Evolutionary conservation across 2,888 invertebrate genomes (phyloP), one percentile per base, ranked within the genome.

Genomic region (Drosophila setosimentum): DNA sequence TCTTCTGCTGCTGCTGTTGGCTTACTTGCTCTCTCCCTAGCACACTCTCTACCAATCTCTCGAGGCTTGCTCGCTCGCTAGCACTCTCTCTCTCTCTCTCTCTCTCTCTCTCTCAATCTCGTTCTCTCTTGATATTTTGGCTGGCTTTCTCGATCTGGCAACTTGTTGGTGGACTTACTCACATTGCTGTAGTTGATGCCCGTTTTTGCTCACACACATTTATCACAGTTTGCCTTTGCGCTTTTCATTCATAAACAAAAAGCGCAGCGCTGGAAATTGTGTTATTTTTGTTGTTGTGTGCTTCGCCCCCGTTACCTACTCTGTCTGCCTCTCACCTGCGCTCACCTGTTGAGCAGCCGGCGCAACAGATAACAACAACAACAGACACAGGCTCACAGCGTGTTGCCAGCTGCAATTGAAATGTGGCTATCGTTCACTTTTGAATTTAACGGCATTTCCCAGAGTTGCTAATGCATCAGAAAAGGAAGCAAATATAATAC

Each of bases 211-310:
- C 68, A 75, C 89, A 80, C 74, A 71, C 71, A 63, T 84, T 88
- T 84, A 84, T 89, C 84, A 78, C 60, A 33, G 61, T 73, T 88
- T 75, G 69, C 84, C 75, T 84, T 79, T 85, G 86, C 78, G 76
- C 72, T 69, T 83, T 89, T 83, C 87, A 89, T 85, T 85, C 89
- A 89, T 85, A 85, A 85, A 85, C 84, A 89, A 89, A 84, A 84
- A 84, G 78, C 69, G 49, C 74, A 74, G 78, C 63, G 35, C 40
- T 21, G 42, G n/a, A n/a, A n/a, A n/a, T 69, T 76, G 64, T 86
- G 72, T 67, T 81, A 69, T 55, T 58, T 33, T 40, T 45, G 55
- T 55, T 55, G 55, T 29, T 37, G 27, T 37, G 37, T 11, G 27
- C 55, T 37, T 55, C 55, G 29, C 37, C 37, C 2, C n/a, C 27